Evolutionary conservation across 2,797 vertebrate genomes (phyloP), one percentile per base, ranked within the genome.

Genomic region (Psittacula echo): DNA sequence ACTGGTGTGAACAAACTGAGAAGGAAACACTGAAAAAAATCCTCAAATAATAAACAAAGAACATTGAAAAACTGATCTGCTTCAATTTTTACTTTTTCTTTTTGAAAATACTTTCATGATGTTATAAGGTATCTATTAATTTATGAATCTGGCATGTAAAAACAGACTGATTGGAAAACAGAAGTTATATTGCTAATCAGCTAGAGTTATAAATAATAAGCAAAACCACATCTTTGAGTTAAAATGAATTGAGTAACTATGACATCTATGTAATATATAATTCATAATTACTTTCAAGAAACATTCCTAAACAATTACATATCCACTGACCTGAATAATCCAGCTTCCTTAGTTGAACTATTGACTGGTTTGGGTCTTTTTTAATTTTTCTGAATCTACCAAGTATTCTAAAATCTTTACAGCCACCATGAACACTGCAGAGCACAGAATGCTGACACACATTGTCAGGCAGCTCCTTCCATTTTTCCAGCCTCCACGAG

Each of bases 291-390:
- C 2, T 14, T 4, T 75, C 11, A 47, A 80, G 47, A 83, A 92
- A 72, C 16, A 23, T 72, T 81, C 22, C 8, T 48, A 37, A 85
- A 44, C 12, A 79, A 18, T 71, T 56, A 41, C 0, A 3, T 66
- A 53, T 58, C 4, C 2, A 65, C 13, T 64, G 47, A 64, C 5
- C 21, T 44, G 22, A 82, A 68, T 5, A 82, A 61, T 66, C 32
- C 54, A 85, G 18, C 6, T 76, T 93, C 24, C 26, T 76, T 66
- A 68, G 15, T 18, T 58, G 30, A 71, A 74, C 5, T 34, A 29
- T 13, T 86, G 29, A 68, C 37, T 64, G 5, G 2, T 4, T 56
- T 44, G 34, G 1, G 0, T 18, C 20, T 10, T 19, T 5, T 19
- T 5, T 48, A 56, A n/a, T n/a, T 24, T 56, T 82, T 11, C 34